These are phyloP conservation scores for Zeugodacus cucurbitae DNA, from an alignment of 1,140 invertebrate species.

Conservation along the genomic window DNA sequence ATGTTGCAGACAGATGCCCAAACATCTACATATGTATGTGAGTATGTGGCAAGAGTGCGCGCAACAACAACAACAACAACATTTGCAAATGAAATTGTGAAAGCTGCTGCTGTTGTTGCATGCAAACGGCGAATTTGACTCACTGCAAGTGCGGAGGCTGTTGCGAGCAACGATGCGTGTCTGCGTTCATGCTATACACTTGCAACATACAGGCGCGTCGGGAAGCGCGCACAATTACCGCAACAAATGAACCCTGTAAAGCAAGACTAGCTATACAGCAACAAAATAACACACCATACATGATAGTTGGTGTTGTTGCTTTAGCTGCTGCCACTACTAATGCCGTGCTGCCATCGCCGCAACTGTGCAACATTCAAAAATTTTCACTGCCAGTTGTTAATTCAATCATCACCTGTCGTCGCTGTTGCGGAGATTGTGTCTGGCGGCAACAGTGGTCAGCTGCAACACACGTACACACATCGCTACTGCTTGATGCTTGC, in stretches of 20 bases:
- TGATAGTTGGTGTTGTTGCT: not conserved
- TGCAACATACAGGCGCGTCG: no score
- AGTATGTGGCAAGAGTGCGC: not conserved
- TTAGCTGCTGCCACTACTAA: not conserved
- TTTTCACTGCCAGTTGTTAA: constrained; percentile 25
- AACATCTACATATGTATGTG: not conserved
- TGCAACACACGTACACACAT: not conserved
- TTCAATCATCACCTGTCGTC: constrained; percentile 37
- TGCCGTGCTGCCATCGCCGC: not conserved
- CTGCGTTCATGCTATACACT: not conserved
- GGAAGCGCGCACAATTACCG: not conserved
- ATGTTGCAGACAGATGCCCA: constrained; percentile 32
- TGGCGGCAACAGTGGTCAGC: not conserved
- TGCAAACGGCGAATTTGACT: not conserved
- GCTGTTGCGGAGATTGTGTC: not conserved
- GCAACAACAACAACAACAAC: not conserved
- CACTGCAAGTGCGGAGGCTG: constrained; percentile 15
- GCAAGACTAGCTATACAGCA: not conserved
- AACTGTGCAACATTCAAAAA: constrained; percentile 16
- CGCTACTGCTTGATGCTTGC: not conserved
- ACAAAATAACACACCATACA: not conserved
- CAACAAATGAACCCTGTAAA: constrained; percentile 16
- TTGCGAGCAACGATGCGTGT: not conserved
- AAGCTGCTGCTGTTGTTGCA: not conserved
- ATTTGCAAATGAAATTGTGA: not conserved